Base-by-base conservation (phyloP, 2,113 vertebrate species). In the Heterotis niloticus region DNA sequence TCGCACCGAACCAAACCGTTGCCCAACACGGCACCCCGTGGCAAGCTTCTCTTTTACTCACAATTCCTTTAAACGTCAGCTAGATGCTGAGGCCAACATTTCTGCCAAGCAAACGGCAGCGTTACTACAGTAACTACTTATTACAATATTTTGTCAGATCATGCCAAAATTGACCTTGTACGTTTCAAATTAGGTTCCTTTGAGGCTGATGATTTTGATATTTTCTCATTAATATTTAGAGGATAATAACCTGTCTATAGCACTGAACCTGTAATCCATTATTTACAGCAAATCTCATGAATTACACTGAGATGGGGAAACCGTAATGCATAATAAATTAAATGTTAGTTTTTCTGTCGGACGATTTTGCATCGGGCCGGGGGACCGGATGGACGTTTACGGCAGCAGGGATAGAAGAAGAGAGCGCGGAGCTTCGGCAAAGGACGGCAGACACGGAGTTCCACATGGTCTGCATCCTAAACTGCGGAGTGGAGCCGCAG, bases 271-370 rank as follows among this genome's bases (percentile, higher is more conserved):
- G 0, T 78, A 86, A 86, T 87, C 82, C 73, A 82, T 83, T 80
- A 83, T 88, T 84, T 86, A 81, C 80, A 78, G 74, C 54, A 60
- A 68, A 78, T 78, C 68, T 67, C 26, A 57, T 7, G 65, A 79
- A 64, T 79, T 3, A 73, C 77, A 77, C 29, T 51, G 77, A 82
- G 68, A 82, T 79, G 79, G 81, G 78, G 52, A 34, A 78, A 85
- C 82, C 84, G 84, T 82, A 79, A 85, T 81, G 75, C 75, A 85
- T 86, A 81, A 82, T 83, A 80, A 85, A 88, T 87, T 82, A 65
- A 86, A 81, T 85, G 76, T 82, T 78, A 77, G 84, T 73, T 57
- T 26, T 82, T 85, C 64, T 44, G 82, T 78, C 78, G 79, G 75
- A 79, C 85, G 88, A 89, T 90, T 85, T 85, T 7, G 24, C 24